Percentiles rank a stretch among this genome's conserved stretches.
These are phyloP conservation scores for Acronicta psi DNA, from an alignment of 2,888 invertebrate species.

Conservation along the genomic window DNA sequence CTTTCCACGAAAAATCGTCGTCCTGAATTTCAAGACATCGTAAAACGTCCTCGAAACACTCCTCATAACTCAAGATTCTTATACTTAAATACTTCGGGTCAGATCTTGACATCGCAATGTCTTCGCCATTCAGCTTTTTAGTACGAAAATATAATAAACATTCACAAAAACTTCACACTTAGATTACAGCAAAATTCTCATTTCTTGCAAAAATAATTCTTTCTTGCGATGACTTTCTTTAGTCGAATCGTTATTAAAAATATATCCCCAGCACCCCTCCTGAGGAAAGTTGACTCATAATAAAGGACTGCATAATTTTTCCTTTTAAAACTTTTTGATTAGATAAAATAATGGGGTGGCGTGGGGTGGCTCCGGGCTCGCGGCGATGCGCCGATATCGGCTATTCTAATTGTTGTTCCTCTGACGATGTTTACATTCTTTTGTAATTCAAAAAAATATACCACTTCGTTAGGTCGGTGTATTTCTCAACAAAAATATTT, in stretches of 20 bases:
- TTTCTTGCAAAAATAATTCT: conserved; percentile 68
- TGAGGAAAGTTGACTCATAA: conserved; percentile 88
- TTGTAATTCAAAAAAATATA: conserved; percentile 74
- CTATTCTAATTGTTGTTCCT: conserved; percentile 88
- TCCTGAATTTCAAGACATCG: conserved; percentile 1
- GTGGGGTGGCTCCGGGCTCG: conserved; percentile 75
- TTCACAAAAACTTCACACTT: conserved; percentile 67
- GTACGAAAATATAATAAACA: conserved; percentile 53
- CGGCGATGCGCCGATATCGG: conserved; percentile 85
- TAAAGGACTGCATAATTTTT: conserved; percentile 89
- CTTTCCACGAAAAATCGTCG: background rate
- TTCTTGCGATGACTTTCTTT: conserved; percentile 76
- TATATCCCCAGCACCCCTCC: conserved; percentile 85
- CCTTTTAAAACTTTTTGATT: conserved; percentile 90
- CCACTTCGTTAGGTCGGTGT: conserved; percentile 62
- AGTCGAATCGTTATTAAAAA: conserved; percentile 87
- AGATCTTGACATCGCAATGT: conserved; percentile 16
- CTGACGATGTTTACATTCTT: conserved; percentile 81
- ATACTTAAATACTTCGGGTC: conserved; percentile 1
- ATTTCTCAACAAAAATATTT: conserved; percentile 59
- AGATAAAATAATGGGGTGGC: conserved; percentile 89
- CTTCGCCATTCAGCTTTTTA: conserved; percentile 43
- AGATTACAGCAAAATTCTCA: conserved; percentile 67
- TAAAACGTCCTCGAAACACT: background rate
- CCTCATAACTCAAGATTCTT: conserved; percentile 1